Percentiles rank a stretch among this genome's conserved stretches.
Conservation (phyloP, 2,113 vertebrate species). For the Xenopus laevis region DNA sequence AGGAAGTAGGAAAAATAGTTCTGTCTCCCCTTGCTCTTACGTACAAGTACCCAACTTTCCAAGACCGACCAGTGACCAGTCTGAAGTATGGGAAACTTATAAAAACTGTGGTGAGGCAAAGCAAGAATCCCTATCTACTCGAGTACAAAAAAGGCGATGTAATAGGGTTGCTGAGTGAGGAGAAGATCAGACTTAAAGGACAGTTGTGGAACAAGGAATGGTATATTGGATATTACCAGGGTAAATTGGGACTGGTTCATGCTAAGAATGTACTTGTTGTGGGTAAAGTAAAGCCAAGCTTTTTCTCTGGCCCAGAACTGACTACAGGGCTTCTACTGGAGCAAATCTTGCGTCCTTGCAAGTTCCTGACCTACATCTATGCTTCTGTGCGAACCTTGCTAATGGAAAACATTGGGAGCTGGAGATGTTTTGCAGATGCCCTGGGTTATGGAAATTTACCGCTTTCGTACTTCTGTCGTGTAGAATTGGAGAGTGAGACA, state of each 20-base stretch:
- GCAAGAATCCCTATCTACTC: slow-evolving; percentile 87
- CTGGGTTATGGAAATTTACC: slow-evolving; percentile 83
- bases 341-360: slow-evolving; percentile 88
- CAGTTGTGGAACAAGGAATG: slow-evolving; percentile 97
- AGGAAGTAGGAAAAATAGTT: slow-evolving; percentile 87
- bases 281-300: slow-evolving; percentile 77
- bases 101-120: slow-evolving; percentile 90
- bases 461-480: slow-evolving; percentile 80
- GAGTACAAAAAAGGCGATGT: slow-evolving; percentile 93
- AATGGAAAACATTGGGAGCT: slow-evolving; percentile 93
- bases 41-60: slow-evolving; percentile 85
- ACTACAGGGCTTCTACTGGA: slow-evolving; percentile 81
- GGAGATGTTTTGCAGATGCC: slow-evolving; percentile 86
- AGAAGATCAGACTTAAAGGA: slow-evolving; percentile 87
- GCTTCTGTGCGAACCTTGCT: slow-evolving; percentile 88
- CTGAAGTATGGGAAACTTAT: slow-evolving; percentile 88
- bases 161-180: slow-evolving; percentile 85
- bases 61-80: slow-evolving; percentile 78
- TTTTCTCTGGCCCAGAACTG: slow-evolving; percentile 80
- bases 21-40: slow-evolving; percentile 81
- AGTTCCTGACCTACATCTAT: slow-evolving; percentile 95
- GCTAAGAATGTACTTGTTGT: slow-evolving; percentile 88
- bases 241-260: slow-evolving; percentile 84
- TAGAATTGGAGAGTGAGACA: slow-evolving; percentile 83
- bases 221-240: slow-evolving; percentile 93